Evolutionary conservation across 2,113 vertebrate species (phyloP), one percentile per base, ranked within the genome.

Genomic region (Lota lota): DNA sequence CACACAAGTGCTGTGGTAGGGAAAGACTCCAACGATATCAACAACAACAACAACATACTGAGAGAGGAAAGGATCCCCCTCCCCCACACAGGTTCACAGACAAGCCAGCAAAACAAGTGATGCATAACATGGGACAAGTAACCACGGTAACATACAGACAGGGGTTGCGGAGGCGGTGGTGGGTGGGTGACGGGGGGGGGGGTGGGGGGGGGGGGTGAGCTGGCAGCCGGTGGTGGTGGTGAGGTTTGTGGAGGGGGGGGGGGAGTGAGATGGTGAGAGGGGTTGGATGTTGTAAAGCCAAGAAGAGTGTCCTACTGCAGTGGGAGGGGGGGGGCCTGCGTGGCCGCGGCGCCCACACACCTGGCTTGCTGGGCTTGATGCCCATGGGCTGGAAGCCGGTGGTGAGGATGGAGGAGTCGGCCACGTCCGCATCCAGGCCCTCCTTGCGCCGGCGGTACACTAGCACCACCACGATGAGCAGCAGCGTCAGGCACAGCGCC

Each of bases 311-410:
- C 91, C 87, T 93, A 91, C 91, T 93, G 90, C 90, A 81, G 89
- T 84, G 87, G 79, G 87, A 82, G 79, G 82, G 85, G 70, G 83
- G 85, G 69, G 87, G 81, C 85, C 87, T 88, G 85, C 85, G 84
- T 63, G 88, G 89, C 84, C 89, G 89, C 51, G 89, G 88, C 64
- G 87, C 89, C 90, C 89, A 87, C 90, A 91, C 90, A 98, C 97
- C 97, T 86, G 95, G 96, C 93, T 98, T 98, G 92, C 93, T 95
- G 89, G 97, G 95, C 90, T 99, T 99, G 92, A 97, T 96, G 91
- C 96, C 95, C 92, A 98, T 96, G 0, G 97, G 97, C 93, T 98
- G 97, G 86, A 99, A 99, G 89, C 96, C 97, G 1, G 97, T 95
- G 4, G 97, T 98, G 89, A 99, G 95, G 83, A 99, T 98, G 86